Evolutionary conservation across 2,797 vertebrate species (phyloP).

Genomic region (Mormyrops boulengeri): DNA sequence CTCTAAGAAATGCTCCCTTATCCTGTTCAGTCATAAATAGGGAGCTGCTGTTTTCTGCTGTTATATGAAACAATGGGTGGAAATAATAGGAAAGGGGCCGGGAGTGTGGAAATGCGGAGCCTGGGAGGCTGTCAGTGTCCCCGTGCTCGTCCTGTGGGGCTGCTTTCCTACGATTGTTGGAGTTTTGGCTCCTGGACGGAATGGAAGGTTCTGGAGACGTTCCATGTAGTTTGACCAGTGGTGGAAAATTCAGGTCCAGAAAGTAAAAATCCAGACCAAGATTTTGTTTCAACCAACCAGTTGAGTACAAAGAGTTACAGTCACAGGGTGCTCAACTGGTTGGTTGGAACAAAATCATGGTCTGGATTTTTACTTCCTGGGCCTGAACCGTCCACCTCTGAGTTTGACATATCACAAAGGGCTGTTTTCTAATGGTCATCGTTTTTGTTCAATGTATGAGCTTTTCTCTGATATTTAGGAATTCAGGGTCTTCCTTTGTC

Average conservation of each 20-base stretch:
- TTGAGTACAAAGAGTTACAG: background rate
- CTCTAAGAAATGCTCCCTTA: background rate
- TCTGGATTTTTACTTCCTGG: background rate
- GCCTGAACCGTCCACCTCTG: background rate
- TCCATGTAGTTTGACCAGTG: background rate
- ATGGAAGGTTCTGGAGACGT: background rate
- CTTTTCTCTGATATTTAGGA: background rate
- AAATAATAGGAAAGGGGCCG: background rate
- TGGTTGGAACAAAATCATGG: background rate
- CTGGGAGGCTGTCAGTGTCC: background rate
- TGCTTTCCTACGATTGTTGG: background rate
- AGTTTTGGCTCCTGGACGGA: background rate
- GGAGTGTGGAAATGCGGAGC: background rate
- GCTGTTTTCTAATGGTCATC: background rate
- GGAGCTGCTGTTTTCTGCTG: background rate
- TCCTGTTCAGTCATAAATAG: background rate
- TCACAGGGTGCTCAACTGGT: background rate
- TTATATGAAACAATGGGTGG: background rate
- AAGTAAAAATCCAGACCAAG: background rate
- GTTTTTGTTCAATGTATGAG: background rate
- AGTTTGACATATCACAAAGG: background rate
- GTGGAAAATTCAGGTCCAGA: background rate
- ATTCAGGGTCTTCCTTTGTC: background rate
- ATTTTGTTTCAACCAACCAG: background rate
- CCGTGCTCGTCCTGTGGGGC: background rate